Evolutionary conservation across 1,140 invertebrate species (phyloP), one percentile per base, ranked within the genome.

Genomic region (Copidosoma floridanum): DNA sequence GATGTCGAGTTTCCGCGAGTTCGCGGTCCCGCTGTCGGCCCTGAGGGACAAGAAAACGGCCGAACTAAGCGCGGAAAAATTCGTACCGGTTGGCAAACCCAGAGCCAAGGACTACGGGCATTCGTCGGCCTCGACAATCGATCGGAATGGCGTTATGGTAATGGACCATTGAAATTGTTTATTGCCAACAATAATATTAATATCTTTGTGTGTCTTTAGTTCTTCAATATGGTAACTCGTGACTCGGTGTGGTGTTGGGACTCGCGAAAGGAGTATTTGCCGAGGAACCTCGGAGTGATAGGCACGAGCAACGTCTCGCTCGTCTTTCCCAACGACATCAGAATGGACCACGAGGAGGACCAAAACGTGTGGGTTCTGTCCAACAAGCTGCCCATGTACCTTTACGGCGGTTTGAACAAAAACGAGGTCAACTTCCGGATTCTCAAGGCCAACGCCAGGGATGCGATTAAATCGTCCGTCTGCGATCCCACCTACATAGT

Each of bases 161-260:
- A n/a, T n/a, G n/a, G n/a, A n/a, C n/a, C n/a, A n/a, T n/a, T n/a
- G n/a, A n/a, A n/a, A n/a, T n/a, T n/a, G n/a, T n/a, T n/a, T n/a
- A n/a, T n/a, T n/a, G n/a, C n/a, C n/a, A n/a, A n/a, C n/a, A n/a
- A n/a, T n/a, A n/a, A n/a, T n/a, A n/a, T n/a, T n/a, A n/a, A n/a
- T n/a, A n/a, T n/a, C n/a, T n/a, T n/a, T n/a, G n/a, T n/a, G n/a
- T n/a, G n/a, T n/a, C n/a, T n/a, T n/a, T n/a, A n/a, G n/a, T 92
- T 88, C 70, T 91, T 86, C 67, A 90, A 89, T 51, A 83, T 92
- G 77, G 88, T 91, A 0, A 85, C 86, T 14, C 79, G 82, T 24
- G 86, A 91, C 66, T 85, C 85, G 6, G 78, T 93, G 1, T 90
- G 88, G 37, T 93, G 91, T 68, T 93, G 90, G 90, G 86, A 93